Conservation (phyloP, 2,797 vertebrate species). For the Hoplostethus mediterraneus region DNA sequence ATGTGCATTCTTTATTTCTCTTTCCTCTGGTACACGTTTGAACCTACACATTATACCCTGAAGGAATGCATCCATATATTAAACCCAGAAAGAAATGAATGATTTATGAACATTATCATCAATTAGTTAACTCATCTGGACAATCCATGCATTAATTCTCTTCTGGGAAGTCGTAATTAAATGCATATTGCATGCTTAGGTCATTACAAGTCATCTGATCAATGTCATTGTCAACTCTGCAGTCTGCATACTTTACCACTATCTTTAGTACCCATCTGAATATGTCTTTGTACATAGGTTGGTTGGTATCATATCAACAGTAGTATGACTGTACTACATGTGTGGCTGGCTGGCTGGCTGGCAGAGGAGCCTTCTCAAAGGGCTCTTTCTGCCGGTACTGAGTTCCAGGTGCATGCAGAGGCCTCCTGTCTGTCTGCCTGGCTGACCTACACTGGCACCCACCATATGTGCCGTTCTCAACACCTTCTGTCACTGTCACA, state of each 20-base stretch:
- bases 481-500: constrained; percentile 82
- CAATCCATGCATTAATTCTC: constrained; percentile 60
- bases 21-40: constrained; percentile 1
- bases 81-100: constrained; percentile 49
- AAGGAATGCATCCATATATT: constrained; percentile 15
- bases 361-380: constrained; percentile 40
- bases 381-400: constrained; percentile 59
- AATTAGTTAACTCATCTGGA: constrained; percentile 69
- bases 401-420: constrained; percentile 76
- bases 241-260: constrained; percentile 51
- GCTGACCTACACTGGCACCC: constrained; percentile 79
- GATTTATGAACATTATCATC: constrained; percentile 62
- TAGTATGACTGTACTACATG: constrained; percentile 16
- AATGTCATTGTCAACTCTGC: constrained; percentile 25
- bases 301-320: constrained; percentile 36
- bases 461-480: constrained; percentile 81
- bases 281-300: constrained; percentile 47
- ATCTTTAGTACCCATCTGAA: constrained; percentile 10
- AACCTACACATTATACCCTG: constrained; percentile 21
- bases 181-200: constrained; percentile 66
- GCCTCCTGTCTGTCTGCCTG: constrained; percentile 77
- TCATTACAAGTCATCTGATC: constrained; percentile 69
- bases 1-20: constrained; percentile 35
- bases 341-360: constrained; percentile 42
- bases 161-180: constrained; percentile 68